Evolutionary conservation across 2,113 vertebrate genomes (phyloP).

Genomic region (Semicossyphus pulcher): DNA sequence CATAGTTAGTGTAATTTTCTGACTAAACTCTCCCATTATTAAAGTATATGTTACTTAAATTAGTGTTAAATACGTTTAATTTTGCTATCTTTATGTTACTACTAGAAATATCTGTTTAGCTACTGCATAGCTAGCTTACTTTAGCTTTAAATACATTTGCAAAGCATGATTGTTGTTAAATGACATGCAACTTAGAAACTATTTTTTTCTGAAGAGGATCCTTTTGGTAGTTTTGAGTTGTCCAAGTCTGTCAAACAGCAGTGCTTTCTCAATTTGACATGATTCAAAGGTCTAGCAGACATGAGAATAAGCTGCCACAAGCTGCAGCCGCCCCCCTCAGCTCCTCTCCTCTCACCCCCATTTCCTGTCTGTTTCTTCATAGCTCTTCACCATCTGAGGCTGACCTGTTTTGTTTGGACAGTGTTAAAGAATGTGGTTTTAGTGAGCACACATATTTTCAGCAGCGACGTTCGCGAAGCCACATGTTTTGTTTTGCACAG

Average conservation of each 20-base stretch:
- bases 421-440: conserved; percentile 75
- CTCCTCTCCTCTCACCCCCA: conserved; percentile 39
- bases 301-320: conserved; percentile 45
- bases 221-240: background rate
- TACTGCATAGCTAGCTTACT: background rate
- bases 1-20: background rate
- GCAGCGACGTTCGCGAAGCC: conserved; percentile 41
- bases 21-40: background rate
- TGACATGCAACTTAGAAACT: background rate
- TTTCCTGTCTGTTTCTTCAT: conserved; percentile 78
- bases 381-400: conserved; percentile 66
- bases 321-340: background rate
- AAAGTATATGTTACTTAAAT: background rate
- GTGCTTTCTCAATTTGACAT: conserved; percentile 2
- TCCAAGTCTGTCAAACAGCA: conserved; percentile 3
- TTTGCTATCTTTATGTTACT: background rate
- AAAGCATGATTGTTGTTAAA: background rate
- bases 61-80: background rate
- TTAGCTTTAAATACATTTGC: no score
- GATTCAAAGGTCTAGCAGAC: conserved; percentile 34
- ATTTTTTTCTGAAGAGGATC: background rate
- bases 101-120: background rate
- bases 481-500: conserved; percentile 31
- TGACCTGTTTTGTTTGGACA: conserved; percentile 80
- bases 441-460: conserved; percentile 44